These are phyloP conservation scores for Carcina quercana DNA, from an alignment of 2,888 invertebrate genomes.

Conservation along the genomic window DNA sequence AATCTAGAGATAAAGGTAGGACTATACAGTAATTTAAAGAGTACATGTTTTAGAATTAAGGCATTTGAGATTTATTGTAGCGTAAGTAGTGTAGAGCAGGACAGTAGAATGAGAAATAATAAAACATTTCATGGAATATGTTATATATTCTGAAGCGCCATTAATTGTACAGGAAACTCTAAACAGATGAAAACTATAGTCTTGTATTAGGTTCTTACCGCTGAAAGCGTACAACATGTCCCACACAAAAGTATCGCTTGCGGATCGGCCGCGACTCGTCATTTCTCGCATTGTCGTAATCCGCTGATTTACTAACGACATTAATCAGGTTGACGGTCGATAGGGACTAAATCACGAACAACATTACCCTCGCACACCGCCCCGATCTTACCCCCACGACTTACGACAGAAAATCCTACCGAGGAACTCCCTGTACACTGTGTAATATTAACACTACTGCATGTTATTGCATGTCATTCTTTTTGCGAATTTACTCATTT, in stretches of 20 bases:
- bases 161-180: too few species aligned
- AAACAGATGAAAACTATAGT: too few species aligned
- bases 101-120: too few species aligned
- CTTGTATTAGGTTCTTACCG: too few species aligned
- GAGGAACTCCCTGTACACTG: conserved; percentile 20
- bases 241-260: conserved; percentile 41
- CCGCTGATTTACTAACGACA: conserved; percentile 73
- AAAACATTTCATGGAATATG: too few species aligned
- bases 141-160: too few species aligned
- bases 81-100: too few species aligned
- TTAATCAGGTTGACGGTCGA: conserved; percentile 74
- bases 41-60: too few species aligned
- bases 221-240: too few species aligned
- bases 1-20: too few species aligned
- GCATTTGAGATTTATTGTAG: too few species aligned
- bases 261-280: conserved; percentile 70
- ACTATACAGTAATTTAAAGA: too few species aligned
- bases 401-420: conserved; percentile 31
- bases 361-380: conserved; percentile 36
- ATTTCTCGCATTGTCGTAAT: conserved; percentile 75
- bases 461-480: conserved; percentile 72
- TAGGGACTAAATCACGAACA: conserved; percentile 70
- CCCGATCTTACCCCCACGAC: conserved; percentile 28
- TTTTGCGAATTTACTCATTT: conserved; percentile 70
- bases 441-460: conserved; percentile 60